Evolutionary conservation across 2,797 vertebrate species (phyloP), one percentile per base, ranked within the genome.

Genomic region (Lithobates sylvaticus): DNA sequence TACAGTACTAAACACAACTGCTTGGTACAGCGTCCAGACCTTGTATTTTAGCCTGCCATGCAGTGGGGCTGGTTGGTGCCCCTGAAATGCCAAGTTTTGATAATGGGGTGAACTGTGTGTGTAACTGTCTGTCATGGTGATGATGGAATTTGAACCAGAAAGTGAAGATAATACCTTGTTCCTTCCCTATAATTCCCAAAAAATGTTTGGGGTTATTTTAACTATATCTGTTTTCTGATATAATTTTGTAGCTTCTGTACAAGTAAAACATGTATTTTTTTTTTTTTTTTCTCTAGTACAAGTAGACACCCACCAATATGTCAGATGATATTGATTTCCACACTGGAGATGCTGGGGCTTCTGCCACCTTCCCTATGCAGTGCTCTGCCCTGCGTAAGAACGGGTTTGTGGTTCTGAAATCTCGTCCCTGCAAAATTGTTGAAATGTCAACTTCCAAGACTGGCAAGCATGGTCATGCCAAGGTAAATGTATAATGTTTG

Each of bases 401-500:
- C 81, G 97, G 97, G 85, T 94, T 91, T 84, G 97, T 99, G 92
- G 94, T 99, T 91, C 94, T 99, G 84, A 99, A 98, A 92, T 95
- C 94, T 1, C 95, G 94, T 78, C 97, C 98, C 23, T 99, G 97
- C 91, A 99, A 98, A 93, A 99, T 99, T 73, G 96, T 99, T 21
- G 97, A 99, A 88, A 98, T 99, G 97, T 94, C 95, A 90, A 99
- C 98, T 88, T 99, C 98, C 15, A 99, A 98, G 91, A 99, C 97
- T 15, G 98, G 98, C 90, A 99, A 99, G 91, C 98, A 99, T 34
- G 97, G 98, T 42, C 97, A 99, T 82, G 97, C 97, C 81, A 99
- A 99, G 97, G 98, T 98, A 94, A 92, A 65, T 85, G 50, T 47
- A 47, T 54, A 16, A 18, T 54, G 0, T 13, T 13, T 12, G 13